Base-by-base conservation (phyloP, 2,113 vertebrate species). In the Raja brachyura region DNA sequence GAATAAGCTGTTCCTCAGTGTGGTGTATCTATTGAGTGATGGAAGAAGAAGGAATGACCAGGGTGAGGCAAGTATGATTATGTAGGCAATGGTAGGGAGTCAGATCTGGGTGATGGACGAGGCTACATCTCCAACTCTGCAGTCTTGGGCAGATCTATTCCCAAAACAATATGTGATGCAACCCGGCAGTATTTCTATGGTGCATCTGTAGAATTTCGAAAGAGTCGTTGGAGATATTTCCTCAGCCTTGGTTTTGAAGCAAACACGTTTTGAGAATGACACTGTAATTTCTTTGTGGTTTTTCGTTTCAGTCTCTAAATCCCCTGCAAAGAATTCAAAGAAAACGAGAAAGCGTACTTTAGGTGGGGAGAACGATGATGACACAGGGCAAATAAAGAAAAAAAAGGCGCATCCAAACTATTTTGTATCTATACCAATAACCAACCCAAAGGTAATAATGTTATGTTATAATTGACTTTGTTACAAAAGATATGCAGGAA, bases 381-480 rank as follows among this genome's bases (percentile, higher is more conserved):
- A 94, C 25, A 94, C 61, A 93, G 94, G 94, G 83, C 96, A 96
- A 93, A 97, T 95, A 90, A 98, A 97, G 93, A 98, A 96, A 93
- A 97, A 96, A 93, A 95, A 94, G 56, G 96, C 96, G 78, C 96
- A 95, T 5, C 97, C 98, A 2, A 99, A 99, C 96, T 99, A 98
- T 94, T 99, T 99, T 94, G 94, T 99, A 18, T 99, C 98, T 4
- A 96, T 99, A 95, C 98, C 98, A 11, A 97, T 98, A 94, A 97
- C 96, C 93, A 97, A 97, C 94, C 95, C 96, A 94, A 94, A 97
- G 97, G 97, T 98, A 93, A 25, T 88, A 54, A 93, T 66, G 95
- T 73, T 13, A 14, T 28, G 54, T 92, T 73, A 28, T 28, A 74
- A 48, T 13, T 13, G 8, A 73, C 25, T 74, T 92, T 48, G 20